Evolutionary conservation across 2,797 vertebrate genomes (phyloP).

Genomic region (Antrozous pallidus): DNA sequence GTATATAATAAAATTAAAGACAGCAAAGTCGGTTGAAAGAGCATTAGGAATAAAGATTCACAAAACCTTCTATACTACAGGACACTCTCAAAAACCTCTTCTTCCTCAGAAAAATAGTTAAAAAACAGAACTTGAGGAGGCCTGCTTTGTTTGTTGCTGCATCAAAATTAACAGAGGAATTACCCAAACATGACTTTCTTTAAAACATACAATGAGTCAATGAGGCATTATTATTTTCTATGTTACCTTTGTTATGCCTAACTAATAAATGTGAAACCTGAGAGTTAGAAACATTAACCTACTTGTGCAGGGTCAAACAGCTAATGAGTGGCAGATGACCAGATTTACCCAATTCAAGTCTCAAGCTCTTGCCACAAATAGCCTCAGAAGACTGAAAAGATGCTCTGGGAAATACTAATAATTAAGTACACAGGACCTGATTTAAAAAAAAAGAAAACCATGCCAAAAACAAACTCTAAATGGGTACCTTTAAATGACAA

Average conservation of each 20-base stretch:
- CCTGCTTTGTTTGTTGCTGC: background rate
- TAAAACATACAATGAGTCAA: background rate
- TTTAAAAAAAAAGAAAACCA: background rate
- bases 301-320: background rate
- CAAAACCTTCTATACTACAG: background rate
- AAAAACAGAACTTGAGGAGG: background rate
- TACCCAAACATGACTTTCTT: background rate
- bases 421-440: background rate
- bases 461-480: background rate
- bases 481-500: background rate
- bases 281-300: background rate
- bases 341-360: background rate
- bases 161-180: background rate
- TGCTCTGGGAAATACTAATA: background rate
- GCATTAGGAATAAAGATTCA: background rate
- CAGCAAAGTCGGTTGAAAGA: background rate
- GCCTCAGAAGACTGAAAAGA: background rate
- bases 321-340: background rate
- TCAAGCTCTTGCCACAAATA: background rate
- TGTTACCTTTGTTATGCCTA: background rate
- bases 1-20: background rate
- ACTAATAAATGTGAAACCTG: background rate
- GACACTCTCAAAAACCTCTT: background rate
- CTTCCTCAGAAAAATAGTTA: background rate
- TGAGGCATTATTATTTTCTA: background rate